A percentile compares a stretch with the other conserved stretches of the same genome.
Conservation (phyloP, 2,888 invertebrate genomes). For the Leucophenga maculata region DNA sequence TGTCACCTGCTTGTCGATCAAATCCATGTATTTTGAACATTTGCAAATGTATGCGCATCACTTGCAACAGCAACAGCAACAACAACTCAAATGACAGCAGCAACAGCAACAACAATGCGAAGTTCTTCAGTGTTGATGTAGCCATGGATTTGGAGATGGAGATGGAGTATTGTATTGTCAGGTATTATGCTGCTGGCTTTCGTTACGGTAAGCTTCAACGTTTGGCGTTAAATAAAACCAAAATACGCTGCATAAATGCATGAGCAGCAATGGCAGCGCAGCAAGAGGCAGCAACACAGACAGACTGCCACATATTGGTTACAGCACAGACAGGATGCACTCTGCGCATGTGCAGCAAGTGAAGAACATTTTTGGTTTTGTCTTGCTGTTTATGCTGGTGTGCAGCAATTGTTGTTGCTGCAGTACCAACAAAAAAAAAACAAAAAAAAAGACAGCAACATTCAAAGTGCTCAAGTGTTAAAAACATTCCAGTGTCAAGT, state of each 20-base stretch:
- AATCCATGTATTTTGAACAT: slow-evolving; percentile 6
- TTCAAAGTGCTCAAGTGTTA: slow-evolving; percentile 49
- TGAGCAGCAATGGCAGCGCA: slow-evolving; percentile 46
- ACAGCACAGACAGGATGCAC: neutral
- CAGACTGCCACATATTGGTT: neutral
- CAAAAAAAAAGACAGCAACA: slow-evolving; percentile 5
- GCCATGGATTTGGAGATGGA: neutral
- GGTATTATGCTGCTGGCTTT: slow-evolving; percentile 5
- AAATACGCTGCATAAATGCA: slow-evolving; percentile 55
- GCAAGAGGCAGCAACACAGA: slow-evolving; percentile 10
- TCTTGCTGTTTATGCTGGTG: neutral
- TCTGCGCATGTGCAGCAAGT: slow-evolving; percentile 1
- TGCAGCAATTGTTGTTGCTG: slow-evolving; percentile 24
- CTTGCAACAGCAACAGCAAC: slow-evolving; percentile 13
- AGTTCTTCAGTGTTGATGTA: neutral
- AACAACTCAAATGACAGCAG: neutral
- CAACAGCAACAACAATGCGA: slow-evolving; percentile 6
- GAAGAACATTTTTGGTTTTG: neutral
- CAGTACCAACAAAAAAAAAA: slow-evolving; percentile 12
- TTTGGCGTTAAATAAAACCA: slow-evolving; percentile 21
- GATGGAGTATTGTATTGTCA: slow-evolving; percentile 7
- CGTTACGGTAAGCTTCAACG: slow-evolving; percentile 12
- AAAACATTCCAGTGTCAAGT: slow-evolving; percentile 64
- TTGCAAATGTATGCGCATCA: slow-evolving; percentile 24
- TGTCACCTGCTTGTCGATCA: slow-evolving; percentile 27